These are phyloP conservation scores for Seriola aureovittata DNA, from an alignment of 2,113 vertebrate species.

Conservation along the genomic window DNA sequence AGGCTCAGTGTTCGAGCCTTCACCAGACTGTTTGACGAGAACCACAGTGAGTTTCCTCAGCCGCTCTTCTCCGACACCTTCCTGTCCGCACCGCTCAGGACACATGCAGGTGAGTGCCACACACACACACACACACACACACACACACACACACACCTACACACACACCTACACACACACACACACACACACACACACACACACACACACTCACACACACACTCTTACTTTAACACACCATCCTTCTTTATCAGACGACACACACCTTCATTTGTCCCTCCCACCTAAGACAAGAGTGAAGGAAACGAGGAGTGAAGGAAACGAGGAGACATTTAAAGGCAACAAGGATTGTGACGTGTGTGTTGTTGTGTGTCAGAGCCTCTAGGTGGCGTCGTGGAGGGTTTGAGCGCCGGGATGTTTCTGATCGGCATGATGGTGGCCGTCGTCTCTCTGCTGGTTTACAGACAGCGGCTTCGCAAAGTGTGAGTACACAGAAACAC, in stretches of 20 bases:
- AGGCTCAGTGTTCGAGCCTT: slow-evolving; percentile 77
- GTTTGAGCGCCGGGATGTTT: slow-evolving; percentile 93
- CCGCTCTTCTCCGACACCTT: slow-evolving; percentile 74
- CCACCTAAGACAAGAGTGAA: too few species aligned
- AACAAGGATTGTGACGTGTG: not conserved
- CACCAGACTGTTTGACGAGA: slow-evolving; percentile 73
- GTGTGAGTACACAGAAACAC: slow-evolving; percentile 73
- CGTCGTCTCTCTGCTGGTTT: slow-evolving; percentile 90
- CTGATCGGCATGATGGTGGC: slow-evolving; percentile 91
- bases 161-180: not conserved
- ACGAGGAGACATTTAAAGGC: not conserved
- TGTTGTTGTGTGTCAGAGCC: slow-evolving; percentile 85
- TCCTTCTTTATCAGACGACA: too few species aligned
- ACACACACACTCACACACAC: too few species aligned
- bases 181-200: not conserved
- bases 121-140: not conserved
- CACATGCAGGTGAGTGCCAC: slow-evolving; percentile 61
- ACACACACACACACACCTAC: not conserved
- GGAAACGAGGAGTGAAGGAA: too few species aligned
- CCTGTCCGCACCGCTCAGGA: slow-evolving; percentile 70
- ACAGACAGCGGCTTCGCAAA: slow-evolving; percentile 90
- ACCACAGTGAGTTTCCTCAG: slow-evolving; percentile 57
- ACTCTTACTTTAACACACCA: too few species aligned
- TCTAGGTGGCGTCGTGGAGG: slow-evolving; percentile 92
- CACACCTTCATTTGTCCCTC: too few species aligned